phyloP scores from a whole-genome alignment of 2,888 invertebrate species.

The Tachina grossa region DNA sequence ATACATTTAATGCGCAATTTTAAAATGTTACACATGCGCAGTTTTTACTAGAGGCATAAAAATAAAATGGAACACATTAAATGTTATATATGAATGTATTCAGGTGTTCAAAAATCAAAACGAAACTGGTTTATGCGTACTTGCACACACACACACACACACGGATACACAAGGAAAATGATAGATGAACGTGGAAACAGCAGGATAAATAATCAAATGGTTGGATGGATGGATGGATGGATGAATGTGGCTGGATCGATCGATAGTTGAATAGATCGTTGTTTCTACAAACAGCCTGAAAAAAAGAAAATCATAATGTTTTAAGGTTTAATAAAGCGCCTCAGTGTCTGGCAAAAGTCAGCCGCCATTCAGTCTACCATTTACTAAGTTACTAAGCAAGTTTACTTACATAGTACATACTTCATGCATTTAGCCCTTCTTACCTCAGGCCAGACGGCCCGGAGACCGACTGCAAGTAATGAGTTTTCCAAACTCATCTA shows the following conservation, averaged over 20 bases:
- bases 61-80: constrained; percentile 34
- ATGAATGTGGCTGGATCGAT: not conserved
- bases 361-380: constrained; percentile 29
- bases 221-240: constrained; percentile 12
- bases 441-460: constrained; percentile 37
- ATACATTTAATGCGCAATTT: constrained; percentile 67
- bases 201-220: constrained; percentile 52
- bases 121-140: constrained; percentile 56
- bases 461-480: constrained; percentile 52
- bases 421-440: constrained; percentile 14
- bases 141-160: not conserved
- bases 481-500: constrained; percentile 33
- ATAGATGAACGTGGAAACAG: constrained; percentile 61
- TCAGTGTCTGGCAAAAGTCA: constrained; percentile 58
- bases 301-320: constrained; percentile 8
- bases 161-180: constrained; percentile 23
- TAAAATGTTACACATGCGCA: constrained; percentile 69
- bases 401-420: not conserved
- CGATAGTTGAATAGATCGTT: constrained; percentile 13
- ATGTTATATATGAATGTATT: constrained; percentile 18
- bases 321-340: constrained; percentile 58
- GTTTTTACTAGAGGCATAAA: constrained; percentile 45
- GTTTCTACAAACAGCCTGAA: not conserved
- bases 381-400: constrained; percentile 39
- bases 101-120: constrained; percentile 56